These are phyloP conservation scores for Folsomia manolachei DNA, from an alignment of 2,888 invertebrate genomes.

Conservation along the genomic window DNA sequence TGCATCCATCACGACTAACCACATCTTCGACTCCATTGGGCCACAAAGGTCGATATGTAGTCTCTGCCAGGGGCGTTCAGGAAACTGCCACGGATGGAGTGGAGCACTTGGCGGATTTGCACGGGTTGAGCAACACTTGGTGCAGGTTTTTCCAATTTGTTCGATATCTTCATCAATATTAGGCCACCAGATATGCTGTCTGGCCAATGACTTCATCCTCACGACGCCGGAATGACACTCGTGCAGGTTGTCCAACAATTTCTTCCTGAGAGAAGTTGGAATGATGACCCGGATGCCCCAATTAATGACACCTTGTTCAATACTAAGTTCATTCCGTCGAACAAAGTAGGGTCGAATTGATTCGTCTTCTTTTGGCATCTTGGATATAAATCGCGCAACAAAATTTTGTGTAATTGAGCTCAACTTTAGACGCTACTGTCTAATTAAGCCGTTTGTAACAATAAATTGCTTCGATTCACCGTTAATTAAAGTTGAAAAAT, in stretches of 20 bases:
- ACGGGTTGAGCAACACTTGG: conserved; percentile 1
- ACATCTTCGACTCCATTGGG: conserved; percentile 22
- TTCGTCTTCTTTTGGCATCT: conserved; percentile 10
- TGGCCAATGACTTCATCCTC: conserved; percentile 32
- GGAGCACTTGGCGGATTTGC: conserved; percentile 9
- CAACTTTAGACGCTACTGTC: too few relatives aligned
- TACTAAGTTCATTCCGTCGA: conserved; percentile 18
- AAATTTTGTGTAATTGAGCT: too few relatives aligned
- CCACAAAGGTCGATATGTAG: conserved; percentile 30
- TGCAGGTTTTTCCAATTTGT: background rate
- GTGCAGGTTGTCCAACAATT: conserved; percentile 24
- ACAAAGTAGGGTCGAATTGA: conserved; percentile 8
- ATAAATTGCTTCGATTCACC: too few relatives aligned
- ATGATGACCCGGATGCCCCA: conserved; percentile 37
- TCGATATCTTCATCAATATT: conserved; percentile 31
- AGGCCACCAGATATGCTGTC: conserved; percentile 31
- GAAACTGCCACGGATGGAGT: conserved; percentile 31
- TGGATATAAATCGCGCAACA: too few relatives aligned
- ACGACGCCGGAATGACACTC: conserved; percentile 30
- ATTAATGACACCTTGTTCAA: conserved; percentile 25
- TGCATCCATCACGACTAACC: conserved; percentile 30
- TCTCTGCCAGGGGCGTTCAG: conserved; percentile 25
- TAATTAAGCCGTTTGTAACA: too few relatives aligned
- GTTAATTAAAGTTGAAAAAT: too few relatives aligned
- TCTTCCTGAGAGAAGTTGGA: conserved; percentile 17